Base-by-base conservation (phyloP, 2,888 invertebrate species). In the Nemapogon koenigi region DNA sequence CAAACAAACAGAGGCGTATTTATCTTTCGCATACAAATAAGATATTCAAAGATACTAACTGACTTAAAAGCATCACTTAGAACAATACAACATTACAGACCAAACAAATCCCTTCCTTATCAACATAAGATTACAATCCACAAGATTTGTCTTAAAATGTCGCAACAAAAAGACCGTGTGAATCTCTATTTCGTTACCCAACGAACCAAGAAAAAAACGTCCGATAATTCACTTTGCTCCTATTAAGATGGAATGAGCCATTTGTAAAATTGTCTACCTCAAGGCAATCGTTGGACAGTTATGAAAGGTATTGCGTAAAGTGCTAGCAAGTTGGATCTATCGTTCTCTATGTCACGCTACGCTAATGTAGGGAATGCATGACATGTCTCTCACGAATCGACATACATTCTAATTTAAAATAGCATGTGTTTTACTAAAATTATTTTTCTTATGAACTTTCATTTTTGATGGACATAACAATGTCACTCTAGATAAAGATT, bases 101-200 rank as follows among this genome's bases (percentile, higher is more conserved):
- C 46, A 48, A 61, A 69, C 68, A 67, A 65, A 67, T 61, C 67
- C 67, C 62, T 68, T 68, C 60, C 58, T 66, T 71, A 70, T 71
- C 70, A 60, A 39, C 43, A 49, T 49, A 51, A 50, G 44, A 53
- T 48, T 53, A 53, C 58, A 55, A 62, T 68, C 63, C 48, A 62
- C 59, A 65, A 68, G 67, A 28, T 37, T 28, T 27, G 28, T 26
- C 62, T 57, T 57, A 48, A 51, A 55, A 53, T 72, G 71, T 73
- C 70, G 70, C 68, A 70, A 70, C 55, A 42, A 17, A 38, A 59
- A 60, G 62, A 57, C 62, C 71, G 75, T 75, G 75, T 60, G 75
- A 75, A 71, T 57, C 54, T 46, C 28, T 28, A n/a, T 47, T 43
- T 30, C 46, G 51, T 72, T 68, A 65, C 62, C 44, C 54, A 57